Evolutionary conservation across 1,140 invertebrate genomes (phyloP), one percentile per base, ranked within the genome.

Genomic region (Drosophila lowei): DNA sequence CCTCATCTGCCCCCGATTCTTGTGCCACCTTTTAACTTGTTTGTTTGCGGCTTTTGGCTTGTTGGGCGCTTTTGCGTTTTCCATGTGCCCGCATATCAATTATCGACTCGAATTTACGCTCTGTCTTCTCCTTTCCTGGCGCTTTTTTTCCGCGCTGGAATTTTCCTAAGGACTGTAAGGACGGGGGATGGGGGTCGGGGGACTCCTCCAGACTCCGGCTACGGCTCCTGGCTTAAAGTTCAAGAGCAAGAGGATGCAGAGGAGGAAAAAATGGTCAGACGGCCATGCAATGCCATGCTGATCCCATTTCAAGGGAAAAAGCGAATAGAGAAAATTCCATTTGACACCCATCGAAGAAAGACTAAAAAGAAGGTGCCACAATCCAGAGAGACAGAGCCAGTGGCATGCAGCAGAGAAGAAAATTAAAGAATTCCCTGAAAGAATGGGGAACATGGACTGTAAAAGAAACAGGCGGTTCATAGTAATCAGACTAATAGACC

Each of bases 31-130:
- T 62, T 86, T 61, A 77, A 75, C 68, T 86, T 85, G 81, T 81
- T 85, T 85, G 81, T 81, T 86, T 85, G 81, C 73, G 81, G 81
- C 76, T 86, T 74, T 79, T 74, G 70, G 73, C 81, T 78, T 79
- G 66, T 53, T 63, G 62, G 34, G 80, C 76, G 76, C 76, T 85
- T 84, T 72, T 85, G 72, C 61, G 80, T 72, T 84, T 85, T 85
- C 79, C 80, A 61, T 56, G 66, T 49, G 47, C n/a, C 65, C 66
- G 71, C 70, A 57, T 85, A 85, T 85, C 81, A 88, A 85, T 85
- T 85, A 85, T 85, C 77, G 81, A 74, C 81, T 85, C 81, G 70
- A 86, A 85, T 85, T 85, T 68, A 74, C 74, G 55, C 47, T 60
- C 65, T 61, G 34, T 38, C 34, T 38, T 38, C 30, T 34, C 8